Evolutionary conservation across 2,113 vertebrate species (phyloP).

Genomic region (Pterophyllum scalare): DNA sequence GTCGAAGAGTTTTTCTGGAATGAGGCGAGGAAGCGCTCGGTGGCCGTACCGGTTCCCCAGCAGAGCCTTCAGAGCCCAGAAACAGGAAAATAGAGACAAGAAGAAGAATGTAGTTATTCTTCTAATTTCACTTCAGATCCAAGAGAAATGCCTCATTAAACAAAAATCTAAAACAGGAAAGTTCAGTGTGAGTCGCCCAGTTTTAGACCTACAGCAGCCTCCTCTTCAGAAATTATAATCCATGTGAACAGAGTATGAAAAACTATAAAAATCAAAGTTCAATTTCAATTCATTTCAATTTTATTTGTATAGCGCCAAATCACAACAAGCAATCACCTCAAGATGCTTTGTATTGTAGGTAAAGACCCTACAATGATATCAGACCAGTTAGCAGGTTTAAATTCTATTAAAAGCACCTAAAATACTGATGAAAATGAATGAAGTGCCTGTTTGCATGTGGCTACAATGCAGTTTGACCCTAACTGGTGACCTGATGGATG

Average conservation of each 20-base stretch:
- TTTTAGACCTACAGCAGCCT: no score
- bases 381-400: background rate
- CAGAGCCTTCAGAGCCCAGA: conserved; percentile 77
- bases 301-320: no score
- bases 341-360: no score
- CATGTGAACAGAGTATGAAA: background rate
- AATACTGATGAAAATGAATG: fast-evolving
- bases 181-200: no score
- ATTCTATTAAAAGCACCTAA: background rate
- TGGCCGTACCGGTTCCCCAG: conserved; percentile 84
- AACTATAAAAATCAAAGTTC: background rate
- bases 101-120: background rate
- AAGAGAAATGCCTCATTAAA: background rate
- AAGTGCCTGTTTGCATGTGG: background rate
- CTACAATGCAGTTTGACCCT: background rate
- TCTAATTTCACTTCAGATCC: conserved; percentile 54
- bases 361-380: no score
- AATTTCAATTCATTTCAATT: no score
- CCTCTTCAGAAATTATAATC: background rate
- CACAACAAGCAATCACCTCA: no score
- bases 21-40: conserved; percentile 71
- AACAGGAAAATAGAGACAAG: background rate
- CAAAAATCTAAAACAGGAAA: no score
- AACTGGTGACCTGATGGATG: background rate
- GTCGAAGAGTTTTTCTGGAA: conserved; percentile 82